Evolutionary conservation across 2,797 vertebrate genomes (phyloP), one percentile per base, ranked within the genome.

Genomic region (Cryptoprocta ferox): DNA sequence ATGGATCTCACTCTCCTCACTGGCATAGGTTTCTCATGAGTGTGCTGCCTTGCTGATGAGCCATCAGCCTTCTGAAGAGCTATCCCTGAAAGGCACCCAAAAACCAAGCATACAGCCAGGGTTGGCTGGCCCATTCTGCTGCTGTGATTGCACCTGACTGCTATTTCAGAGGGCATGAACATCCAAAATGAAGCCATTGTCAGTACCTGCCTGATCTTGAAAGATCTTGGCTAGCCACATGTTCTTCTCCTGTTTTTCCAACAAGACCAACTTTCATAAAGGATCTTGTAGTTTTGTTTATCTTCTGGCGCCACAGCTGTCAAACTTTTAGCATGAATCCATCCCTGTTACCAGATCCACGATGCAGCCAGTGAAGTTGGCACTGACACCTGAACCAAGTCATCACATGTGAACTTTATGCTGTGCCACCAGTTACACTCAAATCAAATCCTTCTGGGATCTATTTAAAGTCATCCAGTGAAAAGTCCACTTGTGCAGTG

Each of bases 241-340:
- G 71, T 90, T 95, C 32, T 90, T 95, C 28, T 53, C 75, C 78
- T 96, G 86, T 85, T 94, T 88, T 96, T 70, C 90, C 81, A 71
- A 90, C 73, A 96, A 92, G 78, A 68, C 95, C 88, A 92, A 50
- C 73, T 94, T 96, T 97, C 96, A 92, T 92, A 81, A 97, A 96
- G 50, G 56, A 79, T 95, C 95, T 94, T 96, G 71, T 66, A 87
- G 56, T 78, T 95, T 80, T 95, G 95, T 97, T 95, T 97, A 89
- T 91, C 96, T 97, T 83, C 91, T 97, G 96, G 96, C 3, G 5
- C 94, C 96, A 96, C 39, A 42, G 37, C 75, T 95, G 84, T 95
- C 94, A 97, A 89, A 68, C 39, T 82, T 82, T 63, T 42, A 97
- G 82, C 88, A 81, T 45, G 82, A 97, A 91, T 93, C 95, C 50